Percentiles rank a stretch among this genome's conserved stretches.
These are phyloP conservation scores for Pyralis farinalis DNA, from an alignment of 2,888 invertebrate species.

Conservation along the genomic window DNA sequence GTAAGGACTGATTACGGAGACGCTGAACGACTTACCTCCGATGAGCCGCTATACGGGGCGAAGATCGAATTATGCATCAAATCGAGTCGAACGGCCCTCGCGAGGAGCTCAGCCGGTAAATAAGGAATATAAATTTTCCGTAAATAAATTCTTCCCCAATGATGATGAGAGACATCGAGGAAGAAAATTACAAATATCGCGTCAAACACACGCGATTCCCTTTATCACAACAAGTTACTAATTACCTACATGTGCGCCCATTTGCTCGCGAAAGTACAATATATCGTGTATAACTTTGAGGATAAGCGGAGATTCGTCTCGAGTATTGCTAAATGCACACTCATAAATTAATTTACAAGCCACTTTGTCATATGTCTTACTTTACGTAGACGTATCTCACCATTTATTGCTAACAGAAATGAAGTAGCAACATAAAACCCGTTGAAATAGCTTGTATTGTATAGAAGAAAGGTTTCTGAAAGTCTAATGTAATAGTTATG, in stretches of 20 bases:
- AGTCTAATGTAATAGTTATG: too few species aligned
- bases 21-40: conserved; percentile 14
- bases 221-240: conserved; percentile 30
- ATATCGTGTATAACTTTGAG: conserved; percentile 15
- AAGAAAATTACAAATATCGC: conserved; percentile 43
- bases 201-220: conserved; percentile 22
- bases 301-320: conserved; percentile 10
- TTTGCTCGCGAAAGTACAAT: conserved; percentile 14
- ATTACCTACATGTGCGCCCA: conserved; percentile 18
- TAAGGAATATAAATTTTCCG: conserved; percentile 56
- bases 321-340: conserved; percentile 10
- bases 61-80: conserved; percentile 46
- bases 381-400: not conserved
- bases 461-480: too few species aligned
- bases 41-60: conserved; percentile 24
- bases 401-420: not conserved
- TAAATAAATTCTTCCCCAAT: conserved; percentile 47
- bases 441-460: too few species aligned
- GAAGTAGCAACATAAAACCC: too few species aligned
- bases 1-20: not conserved
- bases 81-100: conserved; percentile 36
- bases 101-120: conserved; percentile 48
- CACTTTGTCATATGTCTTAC: conserved; percentile 4
- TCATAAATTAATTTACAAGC: conserved; percentile 12
- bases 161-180: conserved; percentile 42